These are phyloP conservation scores for Drosophila serrata DNA, from an alignment of 1,140 invertebrate species.

Conservation along the genomic window DNA sequence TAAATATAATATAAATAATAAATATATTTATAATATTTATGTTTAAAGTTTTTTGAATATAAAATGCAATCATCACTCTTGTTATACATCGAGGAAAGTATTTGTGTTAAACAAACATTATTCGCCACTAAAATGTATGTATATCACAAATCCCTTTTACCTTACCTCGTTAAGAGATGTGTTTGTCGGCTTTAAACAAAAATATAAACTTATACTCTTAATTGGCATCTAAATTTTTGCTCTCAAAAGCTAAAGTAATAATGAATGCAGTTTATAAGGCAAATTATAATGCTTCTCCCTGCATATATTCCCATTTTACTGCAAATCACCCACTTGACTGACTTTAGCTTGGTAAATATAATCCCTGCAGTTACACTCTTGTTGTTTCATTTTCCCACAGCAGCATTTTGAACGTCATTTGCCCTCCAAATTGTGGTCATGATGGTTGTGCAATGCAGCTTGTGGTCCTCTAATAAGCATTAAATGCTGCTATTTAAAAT, in stretches of 20 bases:
- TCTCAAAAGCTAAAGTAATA: background rate
- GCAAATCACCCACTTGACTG: background rate
- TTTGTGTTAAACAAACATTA: too few relatives aligned
- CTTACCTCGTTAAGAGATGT: too few relatives aligned
- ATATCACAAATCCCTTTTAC: too few relatives aligned
- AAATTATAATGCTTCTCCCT: background rate
- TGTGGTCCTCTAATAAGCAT: constrained; percentile 10
- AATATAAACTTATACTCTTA: background rate
- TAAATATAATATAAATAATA: too few relatives aligned
- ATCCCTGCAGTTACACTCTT: constrained; percentile 38
- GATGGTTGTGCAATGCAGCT: constrained; percentile 30
- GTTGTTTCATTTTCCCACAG: background rate
- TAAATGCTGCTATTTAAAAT: constrained; percentile 24
- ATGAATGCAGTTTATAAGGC: background rate
- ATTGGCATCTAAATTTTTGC: background rate
- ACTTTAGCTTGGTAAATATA: background rate
- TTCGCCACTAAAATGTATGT: too few relatives aligned
- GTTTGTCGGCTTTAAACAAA: too few relatives aligned
- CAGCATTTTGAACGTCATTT: constrained; percentile 6
- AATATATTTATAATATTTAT: too few relatives aligned
- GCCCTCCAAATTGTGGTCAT: constrained; percentile 27
- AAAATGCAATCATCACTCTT: too few relatives aligned
- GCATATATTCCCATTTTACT: background rate
- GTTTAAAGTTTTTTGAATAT: background rate
- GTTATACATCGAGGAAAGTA: too few relatives aligned